Percentiles rank a stretch among this genome's conserved stretches.
Evolutionary conservation across 2,888 invertebrate genomes (phyloP).

Genomic region (Acanthosoma haemorrhoidale): DNA sequence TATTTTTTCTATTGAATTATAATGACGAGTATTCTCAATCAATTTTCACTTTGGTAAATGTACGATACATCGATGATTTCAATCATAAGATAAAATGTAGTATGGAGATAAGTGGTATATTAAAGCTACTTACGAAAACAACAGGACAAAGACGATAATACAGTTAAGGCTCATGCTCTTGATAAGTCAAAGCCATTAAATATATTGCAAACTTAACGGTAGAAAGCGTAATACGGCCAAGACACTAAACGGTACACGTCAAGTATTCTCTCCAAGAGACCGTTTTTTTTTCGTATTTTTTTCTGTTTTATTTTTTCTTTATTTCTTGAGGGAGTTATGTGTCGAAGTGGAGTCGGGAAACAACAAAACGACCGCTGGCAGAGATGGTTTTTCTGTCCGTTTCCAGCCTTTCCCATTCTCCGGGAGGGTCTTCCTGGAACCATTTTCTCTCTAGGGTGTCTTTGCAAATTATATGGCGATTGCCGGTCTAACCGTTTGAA

Average conservation of each 20-base stretch:
- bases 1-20: no score
- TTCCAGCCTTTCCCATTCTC: no score
- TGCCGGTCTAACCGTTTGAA: not conserved
- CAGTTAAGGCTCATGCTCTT: no score
- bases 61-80: no score
- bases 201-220: not conserved
- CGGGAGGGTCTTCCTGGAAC: not conserved
- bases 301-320: not conserved
- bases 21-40: no score
- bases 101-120: no score
- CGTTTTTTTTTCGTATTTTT: not conserved
- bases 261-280: not conserved
- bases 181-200: no score
- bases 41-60: no score
- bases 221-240: not conserved
- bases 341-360: not conserved
- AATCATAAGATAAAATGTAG: no score
- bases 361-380: not conserved
- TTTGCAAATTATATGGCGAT: constrained; percentile 5
- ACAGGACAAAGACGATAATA: no score
- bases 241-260: not conserved
- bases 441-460: not conserved
- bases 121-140: no score
- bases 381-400: not conserved
- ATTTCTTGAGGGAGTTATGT: not conserved